Evolutionary conservation across 2,888 invertebrate species (phyloP), one percentile per base, ranked within the genome.

Genomic region (Horisme vitalbata): DNA sequence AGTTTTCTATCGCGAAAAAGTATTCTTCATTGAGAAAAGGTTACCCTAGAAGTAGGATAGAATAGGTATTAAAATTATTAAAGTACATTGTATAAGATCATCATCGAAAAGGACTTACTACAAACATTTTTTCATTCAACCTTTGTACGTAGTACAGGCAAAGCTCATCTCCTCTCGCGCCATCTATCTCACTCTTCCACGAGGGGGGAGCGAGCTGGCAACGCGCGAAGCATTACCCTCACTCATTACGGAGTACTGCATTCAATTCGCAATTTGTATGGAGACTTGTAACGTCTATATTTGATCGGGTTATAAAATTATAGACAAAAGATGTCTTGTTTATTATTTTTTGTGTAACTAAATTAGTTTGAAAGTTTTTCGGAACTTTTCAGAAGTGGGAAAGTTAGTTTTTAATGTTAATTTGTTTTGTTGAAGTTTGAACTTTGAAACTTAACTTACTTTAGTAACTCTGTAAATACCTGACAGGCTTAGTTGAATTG

Each of bases 171-270:
- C 48, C 14, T 3, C 31, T 10, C 24, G 15, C 45, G 34, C 41
- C 8, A 20, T 67, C 70, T 55, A 34, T 68, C 68, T 54, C 66
- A 43, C 36, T 70, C 72, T 41, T 26, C 37, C 55, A 50, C 57
- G 59, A 65, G 69, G 76, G 79, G 76, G 75, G 71, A 65, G 68
- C 59, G 65, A 49, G 52, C 61, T 72, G 79, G 79, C 82, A 82
- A 78, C 83, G 72, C 59, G 45, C 52, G 15, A 31, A 36, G 32
- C 47, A 58, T 45, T 46, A 68, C 26, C 30, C 55, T 45, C 24
- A 50, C 33, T 55, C 54, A 59, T 65, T 68, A 35, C 55, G 45
- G 63, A 65, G 61, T 59, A 58, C 55, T 7, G 30, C 24, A 32
- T 32, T 41, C 9, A 44, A 35, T 50, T 46, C 27, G 50, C 48